These are phyloP conservation scores for Acipenser ruthenus DNA, from an alignment of 2,797 vertebrate genomes.

Conservation along the genomic window DNA sequence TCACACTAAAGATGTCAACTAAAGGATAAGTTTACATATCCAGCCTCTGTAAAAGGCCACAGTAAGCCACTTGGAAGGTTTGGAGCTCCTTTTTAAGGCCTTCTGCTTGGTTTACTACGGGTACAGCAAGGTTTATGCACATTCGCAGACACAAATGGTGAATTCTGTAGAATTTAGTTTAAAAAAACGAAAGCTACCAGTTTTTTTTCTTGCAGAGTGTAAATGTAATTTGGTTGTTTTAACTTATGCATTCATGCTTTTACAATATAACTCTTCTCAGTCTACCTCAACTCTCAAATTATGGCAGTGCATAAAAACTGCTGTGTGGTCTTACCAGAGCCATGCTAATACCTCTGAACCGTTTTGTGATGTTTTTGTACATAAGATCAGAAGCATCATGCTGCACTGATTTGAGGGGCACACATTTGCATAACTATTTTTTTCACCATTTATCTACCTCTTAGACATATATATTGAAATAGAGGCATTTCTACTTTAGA, in stretches of 20 bases:
- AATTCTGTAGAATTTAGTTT: slow-evolving; percentile 28
- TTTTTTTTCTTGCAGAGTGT: slow-evolving; percentile 70
- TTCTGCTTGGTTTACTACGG: slow-evolving; percentile 54
- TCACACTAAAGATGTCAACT: slow-evolving; percentile 50
- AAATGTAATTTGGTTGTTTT: slow-evolving; percentile 87
- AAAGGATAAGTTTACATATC: slow-evolving; percentile 57
- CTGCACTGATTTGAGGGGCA: slow-evolving; percentile 77
- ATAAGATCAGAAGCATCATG: slow-evolving; percentile 63
- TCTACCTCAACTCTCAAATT: slow-evolving; percentile 86
- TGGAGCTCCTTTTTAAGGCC: slow-evolving; percentile 9
- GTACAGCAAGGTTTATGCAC: slow-evolving; percentile 59
- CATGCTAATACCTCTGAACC: slow-evolving; percentile 79
- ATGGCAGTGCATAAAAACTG: slow-evolving; percentile 64
- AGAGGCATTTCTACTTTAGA: slow-evolving; percentile 83
- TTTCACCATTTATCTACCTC: slow-evolving; percentile 90
- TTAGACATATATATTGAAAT: slow-evolving; percentile 83
- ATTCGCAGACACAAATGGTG: slow-evolving; percentile 42
- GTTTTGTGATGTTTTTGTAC: slow-evolving; percentile 70
- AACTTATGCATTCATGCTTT: slow-evolving; percentile 79
- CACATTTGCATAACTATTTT: slow-evolving; percentile 67
- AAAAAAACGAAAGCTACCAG: slow-evolving; percentile 50
- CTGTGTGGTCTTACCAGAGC: slow-evolving; percentile 64
- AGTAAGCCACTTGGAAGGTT: slow-evolving; percentile 44
- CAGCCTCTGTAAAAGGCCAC: slow-evolving; percentile 59
- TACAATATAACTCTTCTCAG: slow-evolving; percentile 74